Evolutionary conservation across 2,888 invertebrate species (phyloP).

Genomic region (Scelioninae gen. 1): DNA sequence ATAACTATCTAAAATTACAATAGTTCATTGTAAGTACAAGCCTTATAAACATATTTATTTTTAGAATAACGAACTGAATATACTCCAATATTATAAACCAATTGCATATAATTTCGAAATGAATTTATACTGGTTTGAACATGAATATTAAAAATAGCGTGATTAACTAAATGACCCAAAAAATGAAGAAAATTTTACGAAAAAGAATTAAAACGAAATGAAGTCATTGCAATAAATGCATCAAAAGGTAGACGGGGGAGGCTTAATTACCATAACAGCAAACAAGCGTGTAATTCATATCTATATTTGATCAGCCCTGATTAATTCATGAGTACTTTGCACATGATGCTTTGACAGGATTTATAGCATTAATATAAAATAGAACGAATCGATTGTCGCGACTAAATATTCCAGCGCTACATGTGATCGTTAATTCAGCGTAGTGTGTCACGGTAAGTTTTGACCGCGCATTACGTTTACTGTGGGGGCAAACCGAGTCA

Average conservation of each 20-base stretch:
- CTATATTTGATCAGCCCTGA: slow-evolving; percentile 8
- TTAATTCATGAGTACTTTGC: slow-evolving; percentile 32
- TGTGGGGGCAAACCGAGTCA: neutral
- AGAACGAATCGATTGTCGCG: slow-evolving; percentile 43
- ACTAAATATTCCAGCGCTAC: slow-evolving; percentile 12
- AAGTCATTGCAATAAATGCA: neutral
- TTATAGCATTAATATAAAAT: slow-evolving; percentile 48
- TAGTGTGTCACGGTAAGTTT: slow-evolving; percentile 44
- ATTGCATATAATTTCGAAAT: too few species aligned
- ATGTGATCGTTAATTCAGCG: slow-evolving; percentile 32
- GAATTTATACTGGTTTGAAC: too few species aligned
- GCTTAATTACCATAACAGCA: neutral
- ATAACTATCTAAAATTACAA: too few species aligned
- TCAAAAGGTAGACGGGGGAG: neutral
- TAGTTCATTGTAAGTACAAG: too few species aligned
- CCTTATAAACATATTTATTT: too few species aligned
- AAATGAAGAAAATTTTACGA: too few species aligned
- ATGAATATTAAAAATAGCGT: too few species aligned
- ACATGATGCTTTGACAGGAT: slow-evolving; percentile 34
- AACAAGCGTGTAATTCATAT: slow-evolving; percentile 17
- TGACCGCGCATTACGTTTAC: slow-evolving; percentile 37
- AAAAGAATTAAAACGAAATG: too few species aligned
- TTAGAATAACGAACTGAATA: too few species aligned
- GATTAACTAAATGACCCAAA: too few species aligned
- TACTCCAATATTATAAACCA: too few species aligned